A percentile compares a stretch with the other conserved stretches of the same genome.
Evolutionary conservation across 1,140 invertebrate genomes (phyloP).

Genomic region (Zaprionus ornatus): DNA sequence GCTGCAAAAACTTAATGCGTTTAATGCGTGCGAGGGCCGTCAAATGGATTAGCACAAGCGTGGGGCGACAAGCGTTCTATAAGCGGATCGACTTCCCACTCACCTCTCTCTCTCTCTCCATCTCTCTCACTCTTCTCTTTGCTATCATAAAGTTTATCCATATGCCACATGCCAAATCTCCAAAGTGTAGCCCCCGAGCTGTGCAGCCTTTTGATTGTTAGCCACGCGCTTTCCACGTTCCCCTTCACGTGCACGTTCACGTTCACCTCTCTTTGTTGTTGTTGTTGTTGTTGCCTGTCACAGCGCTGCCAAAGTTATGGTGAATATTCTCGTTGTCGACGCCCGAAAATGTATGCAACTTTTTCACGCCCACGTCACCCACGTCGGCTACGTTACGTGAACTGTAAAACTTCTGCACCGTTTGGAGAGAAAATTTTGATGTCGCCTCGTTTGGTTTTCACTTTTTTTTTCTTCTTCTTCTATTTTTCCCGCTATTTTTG

Average conservation of each 20-base stretch:
- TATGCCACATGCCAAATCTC: conserved; percentile 66
- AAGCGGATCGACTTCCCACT: conserved; percentile 22
- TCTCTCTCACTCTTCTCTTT: not conserved
- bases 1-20: conserved; percentile 67
- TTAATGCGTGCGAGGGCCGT: conserved; percentile 76
- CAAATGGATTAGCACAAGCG: conserved; percentile 70
- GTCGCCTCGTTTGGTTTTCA: not conserved
- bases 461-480: not conserved
- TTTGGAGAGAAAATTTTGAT: not conserved
- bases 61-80: not conserved
- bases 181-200: conserved; percentile 43
- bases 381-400: conserved; percentile 55
- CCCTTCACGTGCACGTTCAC: not conserved
- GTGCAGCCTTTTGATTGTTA: conserved; percentile 50
- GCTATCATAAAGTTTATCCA: conserved; percentile 69
- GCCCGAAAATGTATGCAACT: conserved; percentile 40
- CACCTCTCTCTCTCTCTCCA: not conserved
- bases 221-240: conserved; percentile 23
- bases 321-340: conserved; percentile 33
- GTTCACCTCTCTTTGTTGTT: conserved; percentile 9
- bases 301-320: conserved; percentile 51
- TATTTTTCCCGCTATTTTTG: not conserved
- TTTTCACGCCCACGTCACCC: conserved; percentile 41
- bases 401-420: conserved; percentile 25
- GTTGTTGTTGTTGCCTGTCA: conserved; percentile 9